Evolutionary conservation across 2,113 vertebrate species (phyloP), one percentile per base, ranked within the genome.

Genomic region (Podarcis muralis): DNA sequence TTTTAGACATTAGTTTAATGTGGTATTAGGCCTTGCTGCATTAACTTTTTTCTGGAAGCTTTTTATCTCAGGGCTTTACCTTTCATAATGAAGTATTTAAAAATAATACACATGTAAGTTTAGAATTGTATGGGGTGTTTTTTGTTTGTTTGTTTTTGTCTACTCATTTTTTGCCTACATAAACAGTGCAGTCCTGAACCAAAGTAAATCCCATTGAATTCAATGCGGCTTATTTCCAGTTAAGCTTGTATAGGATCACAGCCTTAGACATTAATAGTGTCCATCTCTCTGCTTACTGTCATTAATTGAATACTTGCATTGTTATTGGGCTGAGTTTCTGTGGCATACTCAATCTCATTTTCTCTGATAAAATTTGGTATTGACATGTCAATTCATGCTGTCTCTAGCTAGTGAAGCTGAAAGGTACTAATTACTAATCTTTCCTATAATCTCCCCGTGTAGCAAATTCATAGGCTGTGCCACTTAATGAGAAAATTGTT

Each of bases 381-480:
- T 88, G 91, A 94, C 92, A 95, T 93, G 92, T 94, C 90, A 93
- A 93, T 93, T 95, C 43, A 43, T 18, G 15, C 93, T 96, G 92
- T 97, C 96, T 96, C 96, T 94, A 92, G 86, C 83, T 90, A 76
- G 82, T 92, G 91, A 84, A 94, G 83, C 94, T 92, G 90, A 92
- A 76, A 87, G 77, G 84, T 81, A 88, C 88, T 88, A 84, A 93
- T 91, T 88, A 94, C 92, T 97, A 96, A 91, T 92, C 88, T 66
- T 93, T 91, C 93, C 93, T 88, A 84, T 97, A 96, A 96, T 96
- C 95, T 95, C 83, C 87, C 96, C 91, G 78, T 96, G 93, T 91
- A 95, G 94, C 96, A 96, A 96, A 96, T 95, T 94, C 83, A 11
- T 93, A 95, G 91, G 90, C 94, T 87, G 75, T 95, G 92, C 88